A percentile compares a stretch with the other conserved stretches of the same genome.
These are phyloP conservation scores for Tachystola acroxantha DNA, from an alignment of 2,888 invertebrate species.

Conservation along the genomic window DNA sequence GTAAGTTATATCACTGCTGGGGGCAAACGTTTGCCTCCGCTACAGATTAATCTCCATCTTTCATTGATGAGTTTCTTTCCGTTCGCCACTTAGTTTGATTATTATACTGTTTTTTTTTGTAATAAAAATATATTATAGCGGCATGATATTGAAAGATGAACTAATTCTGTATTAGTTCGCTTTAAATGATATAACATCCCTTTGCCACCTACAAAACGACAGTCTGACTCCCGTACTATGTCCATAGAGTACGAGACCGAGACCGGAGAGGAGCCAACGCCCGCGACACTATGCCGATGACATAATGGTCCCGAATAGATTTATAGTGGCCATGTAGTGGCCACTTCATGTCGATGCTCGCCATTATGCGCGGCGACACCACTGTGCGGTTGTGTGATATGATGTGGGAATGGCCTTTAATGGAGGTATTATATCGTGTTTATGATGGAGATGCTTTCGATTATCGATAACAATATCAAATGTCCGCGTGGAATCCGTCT, in stretches of 20 bases:
- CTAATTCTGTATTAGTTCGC: no score
- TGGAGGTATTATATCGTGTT: neutral
- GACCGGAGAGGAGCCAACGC: constrained; percentile 34
- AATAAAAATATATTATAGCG: neutral
- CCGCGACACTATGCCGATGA: constrained; percentile 55
- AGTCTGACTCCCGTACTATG: neutral
- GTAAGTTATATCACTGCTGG: no score
- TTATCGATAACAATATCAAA: no score
- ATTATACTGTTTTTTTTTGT: no score
- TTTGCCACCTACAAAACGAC: neutral
- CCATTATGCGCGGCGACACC: neutral
- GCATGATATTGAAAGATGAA: no score
- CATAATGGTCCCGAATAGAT: constrained; percentile 58
- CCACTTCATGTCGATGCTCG: constrained; percentile 2
- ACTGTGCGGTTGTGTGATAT: neutral
- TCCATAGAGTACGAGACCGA: neutral
- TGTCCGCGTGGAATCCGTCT: no score
- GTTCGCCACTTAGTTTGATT: no score
- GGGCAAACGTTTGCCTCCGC: no score
- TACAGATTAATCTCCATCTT: no score
- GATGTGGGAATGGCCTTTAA: neutral
- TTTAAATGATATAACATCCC: no score
- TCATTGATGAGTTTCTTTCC: no score
- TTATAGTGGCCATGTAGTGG: constrained; percentile 40
- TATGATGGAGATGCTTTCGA: neutral